Evolutionary conservation across 1,140 invertebrate species (phyloP).

Genomic region (Drosophila serrata): DNA sequence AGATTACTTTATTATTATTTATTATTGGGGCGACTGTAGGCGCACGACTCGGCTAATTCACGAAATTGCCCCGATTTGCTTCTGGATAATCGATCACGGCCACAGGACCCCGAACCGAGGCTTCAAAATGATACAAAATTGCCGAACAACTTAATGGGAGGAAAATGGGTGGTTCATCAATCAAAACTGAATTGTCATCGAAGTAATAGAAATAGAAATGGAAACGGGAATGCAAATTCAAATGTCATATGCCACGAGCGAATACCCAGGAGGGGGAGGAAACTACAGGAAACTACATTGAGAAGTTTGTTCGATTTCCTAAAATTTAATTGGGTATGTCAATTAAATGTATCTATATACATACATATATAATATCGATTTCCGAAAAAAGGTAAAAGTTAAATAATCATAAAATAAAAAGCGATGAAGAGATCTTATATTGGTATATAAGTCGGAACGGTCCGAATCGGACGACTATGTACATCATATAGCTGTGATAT

Average conservation of each 20-base stretch:
- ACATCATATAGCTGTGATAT: too few species aligned
- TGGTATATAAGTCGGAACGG: too few species aligned
- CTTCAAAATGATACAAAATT: constrained; percentile 8
- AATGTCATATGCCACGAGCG: constrained; percentile 5
- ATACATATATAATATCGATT: too few species aligned
- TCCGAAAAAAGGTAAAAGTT: too few species aligned
- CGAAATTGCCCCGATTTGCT: constrained; percentile 33
- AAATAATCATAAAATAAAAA: too few species aligned
- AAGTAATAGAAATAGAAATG: background rate
- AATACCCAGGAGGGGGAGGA: too few species aligned
- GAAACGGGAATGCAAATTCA: background rate
- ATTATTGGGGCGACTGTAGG: constrained; percentile 27
- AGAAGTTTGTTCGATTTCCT: too few species aligned
- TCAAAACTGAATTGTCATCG: constrained; percentile 10
- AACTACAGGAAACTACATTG: too few species aligned
- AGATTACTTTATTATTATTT: constrained; percentile 72
- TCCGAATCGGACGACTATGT: too few species aligned
- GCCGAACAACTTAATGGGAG: background rate
- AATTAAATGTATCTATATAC: too few species aligned
- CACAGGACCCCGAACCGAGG: constrained; percentile 10
- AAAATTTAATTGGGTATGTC: too few species aligned
- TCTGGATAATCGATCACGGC: constrained; percentile 40
- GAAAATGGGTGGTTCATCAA: constrained; percentile 8
- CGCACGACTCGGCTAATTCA: constrained; percentile 38
- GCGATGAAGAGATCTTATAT: too few species aligned